Conservation (phyloP, 1,140 invertebrate species). For the Drosophila burlai region DNA sequence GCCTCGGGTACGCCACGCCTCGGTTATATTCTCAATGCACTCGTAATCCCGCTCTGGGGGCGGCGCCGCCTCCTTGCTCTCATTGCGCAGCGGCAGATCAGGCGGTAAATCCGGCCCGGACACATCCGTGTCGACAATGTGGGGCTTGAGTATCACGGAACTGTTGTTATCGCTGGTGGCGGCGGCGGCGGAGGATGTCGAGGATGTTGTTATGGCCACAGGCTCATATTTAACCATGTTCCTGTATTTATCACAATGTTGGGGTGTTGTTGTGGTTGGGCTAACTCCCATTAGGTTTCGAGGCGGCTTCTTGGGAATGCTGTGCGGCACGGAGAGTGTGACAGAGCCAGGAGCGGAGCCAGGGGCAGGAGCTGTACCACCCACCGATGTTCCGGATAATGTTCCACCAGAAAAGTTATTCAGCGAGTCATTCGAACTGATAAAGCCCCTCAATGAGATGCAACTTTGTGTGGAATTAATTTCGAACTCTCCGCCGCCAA, state of each 20-base stretch:
- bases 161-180: conserved; percentile 42
- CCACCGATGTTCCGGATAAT: background rate
- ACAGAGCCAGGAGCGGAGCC: conserved; percentile 1
- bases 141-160: conserved; percentile 76
- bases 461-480: conserved; percentile 74
- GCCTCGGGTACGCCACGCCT: conserved; percentile 92
- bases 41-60: conserved; percentile 75
- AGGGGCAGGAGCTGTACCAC: background rate
- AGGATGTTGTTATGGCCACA: conserved; percentile 81
- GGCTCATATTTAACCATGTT: conserved; percentile 81
- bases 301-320: conserved; percentile 82
- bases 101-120: conserved; percentile 41
- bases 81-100: conserved; percentile 72
- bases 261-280: conserved; percentile 18
- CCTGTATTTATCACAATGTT: conserved; percentile 78
- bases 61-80: conserved; percentile 62
- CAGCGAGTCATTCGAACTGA: conserved; percentile 78
- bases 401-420: conserved; percentile 62
- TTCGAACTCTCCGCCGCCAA: conserved; percentile 57
- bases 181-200: conserved; percentile 58
- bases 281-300: conserved; percentile 64
- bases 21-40: conserved; percentile 86
- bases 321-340: conserved; percentile 56
- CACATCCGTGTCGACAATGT: conserved; percentile 1
- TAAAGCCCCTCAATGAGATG: conserved; percentile 72